Evolutionary conservation across 2,888 invertebrate species (phyloP).

Genomic region (Drosophila kambysellisi): DNA sequence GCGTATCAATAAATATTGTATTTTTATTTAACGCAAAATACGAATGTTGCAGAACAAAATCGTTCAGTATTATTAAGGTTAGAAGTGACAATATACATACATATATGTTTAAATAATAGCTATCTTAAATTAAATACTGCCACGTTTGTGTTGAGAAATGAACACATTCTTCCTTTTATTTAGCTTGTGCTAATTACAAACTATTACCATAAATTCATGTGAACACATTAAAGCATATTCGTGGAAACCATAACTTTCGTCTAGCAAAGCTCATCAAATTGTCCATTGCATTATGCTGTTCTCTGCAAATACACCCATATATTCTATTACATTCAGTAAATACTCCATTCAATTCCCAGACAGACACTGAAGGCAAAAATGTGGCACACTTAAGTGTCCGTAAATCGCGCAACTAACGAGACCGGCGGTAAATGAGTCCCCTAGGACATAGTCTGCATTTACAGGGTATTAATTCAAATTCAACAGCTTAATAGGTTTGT

Average conservation of each 20-base stretch:
- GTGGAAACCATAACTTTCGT: background rate
- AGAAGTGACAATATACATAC: background rate
- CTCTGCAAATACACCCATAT: background rate
- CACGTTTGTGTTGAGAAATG: background rate
- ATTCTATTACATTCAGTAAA: background rate
- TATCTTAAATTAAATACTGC: no score
- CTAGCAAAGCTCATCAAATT: background rate
- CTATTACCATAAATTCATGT: background rate
- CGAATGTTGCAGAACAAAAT: background rate
- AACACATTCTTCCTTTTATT: background rate
- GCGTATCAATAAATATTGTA: background rate
- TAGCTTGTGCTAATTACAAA: background rate
- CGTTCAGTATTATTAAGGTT: background rate
- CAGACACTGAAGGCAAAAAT: conserved; percentile 13
- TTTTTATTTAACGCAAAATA: background rate
- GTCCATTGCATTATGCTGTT: background rate
- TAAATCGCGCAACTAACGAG: conserved; percentile 59
- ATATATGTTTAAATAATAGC: background rate
- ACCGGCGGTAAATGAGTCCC: conserved; percentile 11
- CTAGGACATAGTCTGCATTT: conserved; percentile 27
- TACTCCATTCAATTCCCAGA: conserved; percentile 10
- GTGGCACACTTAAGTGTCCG: conserved; percentile 16
- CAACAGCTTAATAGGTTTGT: conserved; percentile 59
- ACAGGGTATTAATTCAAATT: conserved; percentile 65
- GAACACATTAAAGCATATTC: background rate